Conservation (phyloP, 2,113 vertebrate genomes). For the Triplophysa siluroides region DNA sequence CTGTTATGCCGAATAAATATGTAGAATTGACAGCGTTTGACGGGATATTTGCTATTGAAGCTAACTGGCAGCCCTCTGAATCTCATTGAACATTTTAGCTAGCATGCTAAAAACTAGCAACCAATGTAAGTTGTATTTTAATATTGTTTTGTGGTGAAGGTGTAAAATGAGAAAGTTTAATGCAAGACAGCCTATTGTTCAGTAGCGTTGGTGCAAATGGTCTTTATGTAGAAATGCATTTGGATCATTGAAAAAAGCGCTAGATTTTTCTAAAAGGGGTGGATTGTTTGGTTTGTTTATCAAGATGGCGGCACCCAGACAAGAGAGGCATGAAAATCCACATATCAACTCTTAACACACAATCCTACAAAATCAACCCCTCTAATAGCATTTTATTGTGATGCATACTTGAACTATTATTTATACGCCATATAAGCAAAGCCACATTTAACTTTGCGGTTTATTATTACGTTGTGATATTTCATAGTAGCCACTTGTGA, state of each 20-base stretch:
- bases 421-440: not conserved
- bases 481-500: not conserved
- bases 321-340: constrained; percentile 62
- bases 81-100: constrained; percentile 25
- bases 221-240: not conserved
- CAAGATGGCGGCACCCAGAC: constrained; percentile 79
- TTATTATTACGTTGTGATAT: too few species aligned
- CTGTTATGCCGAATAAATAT: constrained; percentile 32
- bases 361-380: not conserved
- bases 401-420: too few species aligned
- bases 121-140: constrained; percentile 2
- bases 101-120: constrained; percentile 34
- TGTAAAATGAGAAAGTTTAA: not conserved
- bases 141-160: not conserved
- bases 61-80: constrained; percentile 35
- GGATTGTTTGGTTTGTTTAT: constrained; percentile 57
- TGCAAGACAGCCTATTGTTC: too few species aligned
- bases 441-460: too few species aligned
- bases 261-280: constrained; percentile 4
- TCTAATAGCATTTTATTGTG: not conserved
- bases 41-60: constrained; percentile 12
- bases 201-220: not conserved
- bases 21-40: not conserved
- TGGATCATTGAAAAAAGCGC: not conserved
- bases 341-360: not conserved